Base-by-base conservation (phyloP, 2,888 invertebrate species). In the Xestia rhomboidea region DNA sequence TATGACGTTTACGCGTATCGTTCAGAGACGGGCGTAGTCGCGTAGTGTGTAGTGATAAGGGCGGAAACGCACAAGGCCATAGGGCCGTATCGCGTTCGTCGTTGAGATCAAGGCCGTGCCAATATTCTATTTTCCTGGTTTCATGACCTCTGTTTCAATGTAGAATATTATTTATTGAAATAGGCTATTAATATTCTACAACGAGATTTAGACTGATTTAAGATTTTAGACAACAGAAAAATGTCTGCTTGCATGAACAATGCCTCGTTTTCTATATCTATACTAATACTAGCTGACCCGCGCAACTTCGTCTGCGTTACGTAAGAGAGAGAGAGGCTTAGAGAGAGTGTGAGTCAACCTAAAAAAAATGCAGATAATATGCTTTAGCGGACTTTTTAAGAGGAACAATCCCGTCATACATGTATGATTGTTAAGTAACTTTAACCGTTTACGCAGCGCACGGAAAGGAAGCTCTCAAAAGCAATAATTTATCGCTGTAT, bases 51-150 rank as follows among this genome's bases (percentile, higher is more conserved):
- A 49, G 81, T 81, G 92, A 92, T 92, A 92, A 91, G 90, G 91
- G 86, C 90, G 91, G 91, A 91, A 89, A 86, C 84, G 80, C 68
- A 71, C 87, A 92, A 92, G 92, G 91, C 84, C 88, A 82, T 13
- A 77, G 73, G 72, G 74, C 74, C 77, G 69, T 86, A 80, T 79
- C 81, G 85, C 73, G 83, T 60, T 41, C 64, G 64, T 78, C 83
- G 68, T 69, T n/a, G 82, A 84, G 89, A 87, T 89, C 89, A 90
- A 91, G 91, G 90, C 73, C 85, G 27, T 64, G 68, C 73, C 44
- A 79, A 82, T 72, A 73, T 63, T 73, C n/a, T 68, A 62, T 78
- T 73, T 82, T 87, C 81, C 84, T 78, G 82, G 82, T 82, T 84
- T 83, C 79, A 77, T 79, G 76, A 68, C 76, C 82, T 67, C 49